Evolutionary conservation across 2,113 vertebrate genomes (phyloP).

Genomic region (Laterallus jamaicensis): DNA sequence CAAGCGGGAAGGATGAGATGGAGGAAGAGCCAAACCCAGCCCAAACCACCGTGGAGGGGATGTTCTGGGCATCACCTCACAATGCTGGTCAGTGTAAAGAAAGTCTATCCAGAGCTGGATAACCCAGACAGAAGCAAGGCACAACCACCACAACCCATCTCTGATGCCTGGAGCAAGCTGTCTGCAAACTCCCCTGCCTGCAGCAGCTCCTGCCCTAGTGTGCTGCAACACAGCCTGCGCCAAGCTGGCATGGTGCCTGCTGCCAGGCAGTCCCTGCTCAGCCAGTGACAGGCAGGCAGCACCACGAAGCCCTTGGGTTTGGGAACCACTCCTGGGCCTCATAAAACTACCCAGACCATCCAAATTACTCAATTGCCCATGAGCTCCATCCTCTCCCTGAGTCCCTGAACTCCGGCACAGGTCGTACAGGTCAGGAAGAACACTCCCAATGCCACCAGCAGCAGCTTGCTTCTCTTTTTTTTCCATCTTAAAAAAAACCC

Average conservation of each 20-base stretch:
- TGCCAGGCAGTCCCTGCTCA: not conserved
- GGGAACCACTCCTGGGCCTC: not conserved
- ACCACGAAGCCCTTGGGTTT: rapidly evolving
- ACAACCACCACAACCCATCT: rapidly evolving
- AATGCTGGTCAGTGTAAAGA: not conserved
- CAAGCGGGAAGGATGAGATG: not conserved
- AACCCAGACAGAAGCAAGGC: not conserved
- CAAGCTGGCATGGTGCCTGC: not conserved
- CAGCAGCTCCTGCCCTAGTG: not conserved
- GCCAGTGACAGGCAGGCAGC: not conserved
- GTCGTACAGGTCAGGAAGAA: not conserved
- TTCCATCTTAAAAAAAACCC: not conserved
- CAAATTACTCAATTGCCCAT: not conserved
- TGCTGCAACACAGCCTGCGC: not conserved
- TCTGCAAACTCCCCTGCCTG: not conserved
- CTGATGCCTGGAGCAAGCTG: rapidly evolving
- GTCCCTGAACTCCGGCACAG: not conserved
- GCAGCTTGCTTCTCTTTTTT: not conserved
- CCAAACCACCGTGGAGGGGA: no score
- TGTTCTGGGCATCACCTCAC: not conserved
- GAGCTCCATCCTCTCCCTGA: not conserved
- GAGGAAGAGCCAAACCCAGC: not conserved
- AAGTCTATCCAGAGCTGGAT: not conserved
- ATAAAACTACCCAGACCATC: not conserved
- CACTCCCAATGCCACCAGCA: not conserved